Evolutionary conservation across 2,888 invertebrate species (phyloP).

Genomic region (Coleophora deauratella): DNA sequence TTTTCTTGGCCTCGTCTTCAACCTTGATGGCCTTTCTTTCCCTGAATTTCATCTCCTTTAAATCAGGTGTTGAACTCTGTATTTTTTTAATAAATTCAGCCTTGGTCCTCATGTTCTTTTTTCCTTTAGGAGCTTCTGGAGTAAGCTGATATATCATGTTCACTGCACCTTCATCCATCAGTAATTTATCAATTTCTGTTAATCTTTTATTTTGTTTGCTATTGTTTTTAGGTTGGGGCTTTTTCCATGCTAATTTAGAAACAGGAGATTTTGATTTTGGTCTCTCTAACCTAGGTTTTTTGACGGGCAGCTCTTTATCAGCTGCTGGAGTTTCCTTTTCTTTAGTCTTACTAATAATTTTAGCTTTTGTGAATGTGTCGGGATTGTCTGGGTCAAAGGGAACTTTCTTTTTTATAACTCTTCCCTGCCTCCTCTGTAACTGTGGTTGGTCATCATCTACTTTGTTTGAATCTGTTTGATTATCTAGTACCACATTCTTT

Average conservation of each 20-base stretch:
- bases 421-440: slow-evolving; percentile 50
- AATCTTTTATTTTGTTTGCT: slow-evolving; percentile 71
- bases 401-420: slow-evolving; percentile 81
- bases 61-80: slow-evolving; percentile 62
- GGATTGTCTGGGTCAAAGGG: slow-evolving; percentile 83
- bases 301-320: neutral
- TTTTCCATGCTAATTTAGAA: slow-evolving; percentile 60
- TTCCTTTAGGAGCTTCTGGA: slow-evolving; percentile 64
- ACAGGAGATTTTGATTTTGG: slow-evolving; percentile 51
- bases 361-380: slow-evolving; percentile 63
- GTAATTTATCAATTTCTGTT: slow-evolving; percentile 82
- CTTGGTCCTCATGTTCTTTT: slow-evolving; percentile 67
- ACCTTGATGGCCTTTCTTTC: slow-evolving; percentile 60
- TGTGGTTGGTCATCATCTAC: slow-evolving; percentile 46
- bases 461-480: slow-evolving; percentile 29
- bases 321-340: slow-evolving; percentile 24
- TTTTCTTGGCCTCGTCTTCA: slow-evolving; percentile 49
- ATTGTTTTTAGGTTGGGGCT: slow-evolving; percentile 50
- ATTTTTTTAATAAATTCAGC: slow-evolving; percentile 77
- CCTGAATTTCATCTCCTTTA: slow-evolving; percentile 64
- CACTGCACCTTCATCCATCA: slow-evolving; percentile 90
- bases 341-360: slow-evolving; percentile 36
- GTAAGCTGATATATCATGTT: slow-evolving; percentile 89
- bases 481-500: slow-evolving; percentile 36
- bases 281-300: slow-evolving; percentile 28